phyloP scores from a whole-genome alignment of 2,888 invertebrate species.

The Tenthredo scrophulariae region DNA sequence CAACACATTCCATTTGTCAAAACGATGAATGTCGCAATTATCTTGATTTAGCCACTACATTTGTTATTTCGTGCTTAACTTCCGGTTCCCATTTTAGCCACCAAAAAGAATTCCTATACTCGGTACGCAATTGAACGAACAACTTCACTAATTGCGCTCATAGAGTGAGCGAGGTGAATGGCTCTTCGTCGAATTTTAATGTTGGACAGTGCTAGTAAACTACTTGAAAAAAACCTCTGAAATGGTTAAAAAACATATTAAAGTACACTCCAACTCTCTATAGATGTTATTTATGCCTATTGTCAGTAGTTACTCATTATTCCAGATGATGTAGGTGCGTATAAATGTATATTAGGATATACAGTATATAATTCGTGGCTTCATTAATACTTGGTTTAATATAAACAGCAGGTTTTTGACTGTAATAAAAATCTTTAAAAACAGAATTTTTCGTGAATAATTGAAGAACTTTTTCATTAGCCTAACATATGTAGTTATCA shows the following conservation, averaged over 20 bases:
- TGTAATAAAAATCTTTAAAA: conserved; percentile 32
- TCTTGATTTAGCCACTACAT: background rate
- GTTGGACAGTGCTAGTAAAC: background rate
- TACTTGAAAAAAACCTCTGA: background rate
- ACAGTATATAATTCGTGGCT: conserved; percentile 25
- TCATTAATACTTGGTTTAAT: conserved; percentile 29
- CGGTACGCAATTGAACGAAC: background rate
- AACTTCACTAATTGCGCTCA: background rate
- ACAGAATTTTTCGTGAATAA: background rate
- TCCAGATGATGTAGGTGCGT: background rate
- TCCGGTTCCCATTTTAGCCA: background rate
- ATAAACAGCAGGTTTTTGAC: background rate
- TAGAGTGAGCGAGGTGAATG: background rate
- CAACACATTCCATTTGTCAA: background rate
- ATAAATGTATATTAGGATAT: background rate
- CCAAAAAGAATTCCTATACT: background rate
- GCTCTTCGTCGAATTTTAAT: background rate
- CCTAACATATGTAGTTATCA: conserved; percentile 30
- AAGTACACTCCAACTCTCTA: background rate
- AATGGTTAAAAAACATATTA: conserved; percentile 2
- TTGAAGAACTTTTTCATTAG: background rate
- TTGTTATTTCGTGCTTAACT: background rate
- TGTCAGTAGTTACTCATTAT: conserved; percentile 3
- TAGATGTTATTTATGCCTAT: background rate
- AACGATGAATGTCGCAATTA: background rate